phyloP scores from a whole-genome alignment of 2,113 vertebrate genomes.

The Sprattus sprattus region DNA sequence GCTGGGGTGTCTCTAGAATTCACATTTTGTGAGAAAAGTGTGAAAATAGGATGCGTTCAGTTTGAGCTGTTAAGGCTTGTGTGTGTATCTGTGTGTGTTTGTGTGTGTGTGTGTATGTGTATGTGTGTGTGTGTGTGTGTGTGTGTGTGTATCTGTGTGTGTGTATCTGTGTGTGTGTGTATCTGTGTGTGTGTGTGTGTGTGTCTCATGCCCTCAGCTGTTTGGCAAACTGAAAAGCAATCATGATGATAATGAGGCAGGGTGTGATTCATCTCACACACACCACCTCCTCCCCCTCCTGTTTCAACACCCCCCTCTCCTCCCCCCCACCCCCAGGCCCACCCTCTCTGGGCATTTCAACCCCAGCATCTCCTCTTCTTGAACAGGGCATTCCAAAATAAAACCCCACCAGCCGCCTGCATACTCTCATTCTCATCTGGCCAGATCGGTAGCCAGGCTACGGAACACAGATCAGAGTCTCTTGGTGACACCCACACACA shows the following conservation, averaged over 20 bases:
- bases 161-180: not conserved
- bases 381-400: not conserved
- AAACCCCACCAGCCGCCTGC: not conserved
- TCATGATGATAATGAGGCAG: constrained; percentile 9
- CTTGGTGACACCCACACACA: not conserved
- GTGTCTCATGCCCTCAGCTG: not conserved
- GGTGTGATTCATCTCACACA: constrained; percentile 21
- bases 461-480: not conserved
- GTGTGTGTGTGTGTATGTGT: not conserved
- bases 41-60: not conserved
- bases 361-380: not conserved
- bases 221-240: constrained; percentile 9
- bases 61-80: not conserved
- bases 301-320: constrained; percentile 39
- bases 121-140: not conserved
- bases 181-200: not conserved
- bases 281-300: not conserved
- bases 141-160: not conserved
- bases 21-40: not conserved
- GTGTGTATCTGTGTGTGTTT: not conserved
- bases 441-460: not conserved
- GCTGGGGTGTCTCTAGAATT: not conserved
- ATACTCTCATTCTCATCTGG: not conserved
- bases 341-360: not conserved
- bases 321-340: not conserved